Conservation (phyloP, 2,888 invertebrate species). For the Ctenicera cuprea region DNA sequence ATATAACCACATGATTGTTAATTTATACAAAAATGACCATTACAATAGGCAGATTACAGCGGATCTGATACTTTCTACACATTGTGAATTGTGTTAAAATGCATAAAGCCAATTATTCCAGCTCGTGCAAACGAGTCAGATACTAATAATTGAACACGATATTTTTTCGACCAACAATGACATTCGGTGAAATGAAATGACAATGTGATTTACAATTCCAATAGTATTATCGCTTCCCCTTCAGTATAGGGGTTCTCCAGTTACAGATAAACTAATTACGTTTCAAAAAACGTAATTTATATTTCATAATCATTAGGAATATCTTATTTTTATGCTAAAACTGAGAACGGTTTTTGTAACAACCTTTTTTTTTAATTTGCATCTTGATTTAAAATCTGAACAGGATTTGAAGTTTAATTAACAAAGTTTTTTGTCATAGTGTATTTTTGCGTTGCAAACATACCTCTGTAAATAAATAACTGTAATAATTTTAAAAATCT, state of each 20-base stretch:
- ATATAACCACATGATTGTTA: slow-evolving; percentile 10
- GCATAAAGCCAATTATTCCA: slow-evolving; percentile 51
- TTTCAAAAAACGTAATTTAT: slow-evolving; percentile 62
- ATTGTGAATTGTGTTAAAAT: slow-evolving; percentile 46
- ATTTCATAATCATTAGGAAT: slow-evolving; percentile 56
- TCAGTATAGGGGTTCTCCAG: slow-evolving; percentile 59
- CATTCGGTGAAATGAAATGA: slow-evolving; percentile 64
- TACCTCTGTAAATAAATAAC: no score
- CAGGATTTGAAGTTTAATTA: neutral
- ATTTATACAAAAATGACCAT: slow-evolving; percentile 34
- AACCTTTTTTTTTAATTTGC: neutral
- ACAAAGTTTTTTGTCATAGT: neutral
- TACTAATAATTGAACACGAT: slow-evolving; percentile 60
- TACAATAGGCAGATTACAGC: slow-evolving; percentile 37
- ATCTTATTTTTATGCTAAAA: slow-evolving; percentile 41
- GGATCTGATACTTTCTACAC: slow-evolving; percentile 44
- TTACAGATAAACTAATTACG: slow-evolving; percentile 64
- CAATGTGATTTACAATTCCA: slow-evolving; percentile 66
- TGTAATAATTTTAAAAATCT: no score
- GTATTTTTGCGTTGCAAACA: neutral
- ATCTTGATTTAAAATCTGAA: no score
- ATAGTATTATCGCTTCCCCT: slow-evolving; percentile 62
- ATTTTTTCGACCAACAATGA: slow-evolving; percentile 62
- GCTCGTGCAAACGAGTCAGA: slow-evolving; percentile 53
- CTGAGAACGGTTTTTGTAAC: neutral